Percentiles rank a stretch among this genome's conserved stretches.
These are phyloP conservation scores for Ennomos erosarius DNA, from an alignment of 2,888 invertebrate genomes.

Conservation along the genomic window DNA sequence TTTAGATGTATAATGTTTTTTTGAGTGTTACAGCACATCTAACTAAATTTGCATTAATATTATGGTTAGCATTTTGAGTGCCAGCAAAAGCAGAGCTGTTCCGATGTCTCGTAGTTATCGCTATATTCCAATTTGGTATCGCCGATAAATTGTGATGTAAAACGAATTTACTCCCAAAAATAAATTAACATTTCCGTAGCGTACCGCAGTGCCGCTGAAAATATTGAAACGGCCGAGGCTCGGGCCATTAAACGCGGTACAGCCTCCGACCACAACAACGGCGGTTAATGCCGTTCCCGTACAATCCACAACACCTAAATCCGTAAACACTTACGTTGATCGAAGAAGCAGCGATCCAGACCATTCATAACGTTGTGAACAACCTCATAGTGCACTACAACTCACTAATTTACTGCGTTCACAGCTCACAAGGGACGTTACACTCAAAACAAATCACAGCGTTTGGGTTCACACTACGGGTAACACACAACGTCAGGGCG, in stretches of 20 bases:
- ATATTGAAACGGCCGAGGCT: conserved; percentile 63
- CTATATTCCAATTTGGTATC: conserved; percentile 5
- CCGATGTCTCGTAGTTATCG: background rate
- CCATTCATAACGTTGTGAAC: conserved; percentile 82
- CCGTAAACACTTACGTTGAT: conserved; percentile 80
- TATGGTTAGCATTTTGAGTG: background rate
- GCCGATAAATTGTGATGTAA: conserved; percentile 33
- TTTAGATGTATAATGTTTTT: background rate
- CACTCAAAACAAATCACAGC: conserved; percentile 82
- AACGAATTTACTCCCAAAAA: conserved; percentile 44
- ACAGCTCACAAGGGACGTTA: conserved; percentile 65
- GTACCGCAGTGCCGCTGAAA: conserved; percentile 59
- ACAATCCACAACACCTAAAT: conserved; percentile 55
- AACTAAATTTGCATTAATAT: background rate
- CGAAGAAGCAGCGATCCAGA: conserved; percentile 85
- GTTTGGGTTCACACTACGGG: conserved; percentile 75
- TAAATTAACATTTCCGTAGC: conserved; percentile 46
- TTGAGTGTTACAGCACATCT: background rate
- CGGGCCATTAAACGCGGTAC: conserved; percentile 63
- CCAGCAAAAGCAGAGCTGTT: background rate
- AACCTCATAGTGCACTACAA: conserved; percentile 81
- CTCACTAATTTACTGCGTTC: conserved; percentile 67
- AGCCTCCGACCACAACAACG: conserved; percentile 69
- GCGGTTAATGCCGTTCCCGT: conserved; percentile 60
- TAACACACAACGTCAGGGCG: conserved; percentile 77